Evolutionary conservation across 2,888 invertebrate genomes (phyloP).

Genomic region (Caprella mutica): DNA sequence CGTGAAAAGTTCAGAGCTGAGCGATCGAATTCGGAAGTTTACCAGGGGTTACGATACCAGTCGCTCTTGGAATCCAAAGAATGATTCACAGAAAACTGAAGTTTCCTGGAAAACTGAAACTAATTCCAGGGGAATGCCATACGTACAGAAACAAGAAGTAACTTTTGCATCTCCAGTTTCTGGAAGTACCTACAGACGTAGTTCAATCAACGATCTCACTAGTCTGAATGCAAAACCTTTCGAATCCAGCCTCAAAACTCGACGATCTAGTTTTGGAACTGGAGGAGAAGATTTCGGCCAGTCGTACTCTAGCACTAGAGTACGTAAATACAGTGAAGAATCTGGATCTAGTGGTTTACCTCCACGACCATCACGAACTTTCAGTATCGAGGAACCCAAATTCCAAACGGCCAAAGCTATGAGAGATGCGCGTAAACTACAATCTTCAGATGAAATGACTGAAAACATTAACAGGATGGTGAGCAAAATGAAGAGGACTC

Average conservation of each 20-base stretch:
- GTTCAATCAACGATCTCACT: too few relatives aligned
- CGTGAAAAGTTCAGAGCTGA: neutral
- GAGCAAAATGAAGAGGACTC: slow-evolving; percentile 22
- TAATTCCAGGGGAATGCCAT: too few relatives aligned
- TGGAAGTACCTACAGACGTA: too few relatives aligned
- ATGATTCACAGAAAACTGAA: too few relatives aligned
- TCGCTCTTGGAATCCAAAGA: too few relatives aligned
- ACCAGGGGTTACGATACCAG: neutral
- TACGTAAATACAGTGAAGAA: slow-evolving; percentile 9
- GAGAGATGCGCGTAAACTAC: slow-evolving; percentile 8
- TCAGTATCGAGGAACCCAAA: slow-evolving; percentile 14
- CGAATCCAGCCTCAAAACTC: neutral
- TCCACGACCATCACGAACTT: slow-evolving; percentile 10
- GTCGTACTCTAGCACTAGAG: slow-evolving; percentile 1
- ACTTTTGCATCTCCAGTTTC: too few relatives aligned
- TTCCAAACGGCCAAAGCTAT: slow-evolving; percentile 11
- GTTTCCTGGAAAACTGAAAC: too few relatives aligned
- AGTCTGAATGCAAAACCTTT: too few relatives aligned
- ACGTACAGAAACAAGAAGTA: too few relatives aligned
- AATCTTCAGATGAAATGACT: slow-evolving; percentile 21
- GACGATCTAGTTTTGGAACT: slow-evolving; percentile 18
- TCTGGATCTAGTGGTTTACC: slow-evolving; percentile 1
- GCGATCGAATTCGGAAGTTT: neutral
- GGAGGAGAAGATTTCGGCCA: slow-evolving; percentile 12
- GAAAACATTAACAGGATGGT: slow-evolving; percentile 23